These are phyloP conservation scores for Poecilia gillii DNA, from an alignment of 2,797 vertebrate genomes.

Conservation along the genomic window DNA sequence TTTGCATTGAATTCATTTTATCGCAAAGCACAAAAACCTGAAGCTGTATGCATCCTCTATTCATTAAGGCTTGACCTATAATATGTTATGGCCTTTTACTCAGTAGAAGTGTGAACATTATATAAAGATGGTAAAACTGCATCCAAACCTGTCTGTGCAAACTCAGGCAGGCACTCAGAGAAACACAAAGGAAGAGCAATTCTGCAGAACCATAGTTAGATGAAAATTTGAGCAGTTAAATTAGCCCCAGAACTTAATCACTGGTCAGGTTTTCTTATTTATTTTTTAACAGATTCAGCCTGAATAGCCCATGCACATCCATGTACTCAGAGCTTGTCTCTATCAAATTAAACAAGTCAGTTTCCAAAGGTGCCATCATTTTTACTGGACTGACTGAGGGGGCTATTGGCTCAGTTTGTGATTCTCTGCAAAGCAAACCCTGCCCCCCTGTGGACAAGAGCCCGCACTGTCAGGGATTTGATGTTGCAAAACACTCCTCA, in stretches of 20 bases:
- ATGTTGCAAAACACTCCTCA: constrained; percentile 5
- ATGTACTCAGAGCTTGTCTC: not conserved
- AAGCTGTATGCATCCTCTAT: not conserved
- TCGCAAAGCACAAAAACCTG: not conserved
- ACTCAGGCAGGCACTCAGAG: not conserved
- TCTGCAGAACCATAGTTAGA: not conserved
- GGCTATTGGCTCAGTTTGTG: not conserved
- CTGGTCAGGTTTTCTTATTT: not conserved
- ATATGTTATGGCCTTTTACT: not conserved
- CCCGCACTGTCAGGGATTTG: constrained; percentile 10
- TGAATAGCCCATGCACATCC: not conserved
- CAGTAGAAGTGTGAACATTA: not conserved
- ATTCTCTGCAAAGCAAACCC: constrained; percentile 29
- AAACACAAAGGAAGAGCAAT: no score
- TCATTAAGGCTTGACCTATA: not conserved
- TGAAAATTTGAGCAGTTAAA: not conserved
- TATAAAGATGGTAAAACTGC: not conserved
- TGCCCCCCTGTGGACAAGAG: constrained; percentile 49
- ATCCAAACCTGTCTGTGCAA: not conserved
- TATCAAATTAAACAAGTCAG: not conserved
- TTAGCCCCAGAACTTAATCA: not conserved
- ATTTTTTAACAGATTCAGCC: not conserved
- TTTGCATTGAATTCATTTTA: not conserved
- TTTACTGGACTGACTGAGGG: constrained; percentile 1
- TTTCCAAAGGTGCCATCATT: not conserved